Evolutionary conservation across 2,888 invertebrate species (phyloP).

Genomic region (Athalia cordata): DNA sequence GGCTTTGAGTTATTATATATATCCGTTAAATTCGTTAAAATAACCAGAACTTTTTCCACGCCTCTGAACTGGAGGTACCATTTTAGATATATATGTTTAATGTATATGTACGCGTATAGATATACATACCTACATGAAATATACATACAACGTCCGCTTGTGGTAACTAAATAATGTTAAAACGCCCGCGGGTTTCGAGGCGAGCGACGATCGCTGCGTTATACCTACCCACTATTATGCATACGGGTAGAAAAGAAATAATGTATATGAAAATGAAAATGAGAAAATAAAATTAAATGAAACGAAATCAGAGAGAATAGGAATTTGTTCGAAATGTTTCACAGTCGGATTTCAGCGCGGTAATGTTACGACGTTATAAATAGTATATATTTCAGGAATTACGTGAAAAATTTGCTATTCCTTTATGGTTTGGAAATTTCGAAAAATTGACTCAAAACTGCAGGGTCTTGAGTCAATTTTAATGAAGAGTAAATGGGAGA

Average conservation of each 20-base stretch:
- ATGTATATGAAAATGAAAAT: neutral
- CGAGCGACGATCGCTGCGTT: conserved; percentile 14
- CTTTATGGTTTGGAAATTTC: too few species aligned
- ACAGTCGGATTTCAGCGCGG: too few species aligned
- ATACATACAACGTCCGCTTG: neutral
- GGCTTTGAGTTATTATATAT: conserved; percentile 35
- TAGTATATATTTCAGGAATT: neutral
- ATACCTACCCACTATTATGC: neutral
- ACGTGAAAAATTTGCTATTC: too few species aligned
- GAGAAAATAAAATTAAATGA: neutral
- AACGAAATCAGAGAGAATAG: conserved; percentile 10
- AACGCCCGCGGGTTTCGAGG: conserved; percentile 39
- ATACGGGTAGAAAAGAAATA: neutral
- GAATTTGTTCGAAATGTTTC: too few species aligned
- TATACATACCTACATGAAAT: neutral
- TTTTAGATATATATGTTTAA: too few species aligned
- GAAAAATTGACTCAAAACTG: too few species aligned
- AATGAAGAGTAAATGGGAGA: too few species aligned
- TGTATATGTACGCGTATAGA: too few species aligned
- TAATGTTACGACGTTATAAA: neutral
- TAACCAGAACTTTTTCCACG: conserved; percentile 36
- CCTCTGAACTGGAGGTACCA: neutral
- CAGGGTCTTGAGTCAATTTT: too few species aligned
- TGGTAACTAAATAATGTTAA: conserved; percentile 38
- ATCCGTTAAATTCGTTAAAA: conserved; percentile 41